Evolutionary conservation across 2,888 invertebrate genomes (phyloP), one percentile per base, ranked within the genome.

Genomic region (Neoitamus cyanurus): DNA sequence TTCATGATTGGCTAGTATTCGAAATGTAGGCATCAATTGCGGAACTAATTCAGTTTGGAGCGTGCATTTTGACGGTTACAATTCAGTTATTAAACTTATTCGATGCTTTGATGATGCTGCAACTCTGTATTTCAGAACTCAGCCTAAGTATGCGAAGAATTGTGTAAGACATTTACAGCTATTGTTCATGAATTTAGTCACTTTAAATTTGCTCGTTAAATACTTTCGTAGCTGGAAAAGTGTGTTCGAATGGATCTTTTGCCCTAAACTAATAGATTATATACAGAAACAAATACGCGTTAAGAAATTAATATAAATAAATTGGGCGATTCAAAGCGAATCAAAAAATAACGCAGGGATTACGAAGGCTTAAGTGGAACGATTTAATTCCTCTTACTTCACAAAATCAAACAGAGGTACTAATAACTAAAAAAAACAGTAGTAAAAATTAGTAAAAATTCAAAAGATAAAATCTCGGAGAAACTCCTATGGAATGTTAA

Each of bases 401-500:
- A 58, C 58, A 58, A 20, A 58, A 58, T 9, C 15, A 42, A 58
- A 58, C 15, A 58, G 20, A 58, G 9, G 15, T 58, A 58, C 58
- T 58, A 20, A 58, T 20, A 25, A 25, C 15, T 58, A 9, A 58
- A 58, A 58, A 58, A 58, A 58, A 42, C 42, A 42, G 5, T 42
- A 58, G 58, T 42, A 58, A 20, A 25, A 7, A 9, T 58, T 58
- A 58, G 58, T 58, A 20, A 20, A 58, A 58, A 25, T 58, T 58
- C 58, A 20, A 58, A 25, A 58, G 25, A 70, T 34, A 70, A 36
- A 36, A 72, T 15, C 15, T 34, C n/a, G 11, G 20, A 73, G 36
- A 73, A 20, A 73, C 7, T 20, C 25, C 25, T 36, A 25, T 73
- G 73, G 73, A 73, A 73, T 73, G 73, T 73, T 37, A 37, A 73